Evolutionary conservation across 2,113 vertebrate genomes (phyloP).

Genomic region (Collichthys lucidus): DNA sequence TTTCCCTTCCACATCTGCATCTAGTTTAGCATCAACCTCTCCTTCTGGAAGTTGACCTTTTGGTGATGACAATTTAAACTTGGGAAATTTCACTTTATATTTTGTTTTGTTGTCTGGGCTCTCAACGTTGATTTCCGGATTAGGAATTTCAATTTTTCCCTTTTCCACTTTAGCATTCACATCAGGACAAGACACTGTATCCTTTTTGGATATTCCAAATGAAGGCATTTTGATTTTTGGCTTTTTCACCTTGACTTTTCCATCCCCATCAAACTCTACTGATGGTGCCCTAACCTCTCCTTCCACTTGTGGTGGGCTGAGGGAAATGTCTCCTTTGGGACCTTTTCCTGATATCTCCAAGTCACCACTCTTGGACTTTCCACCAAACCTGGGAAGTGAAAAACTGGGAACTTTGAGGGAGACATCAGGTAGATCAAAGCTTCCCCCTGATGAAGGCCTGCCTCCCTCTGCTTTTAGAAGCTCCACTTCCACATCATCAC

Average conservation of each 20-base stretch:
- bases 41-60: conserved; percentile 69
- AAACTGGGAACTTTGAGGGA: conserved; percentile 84
- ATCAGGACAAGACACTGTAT: conserved; percentile 64
- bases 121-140: conserved; percentile 65
- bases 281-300: conserved; percentile 69
- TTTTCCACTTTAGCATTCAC: conserved; percentile 74
- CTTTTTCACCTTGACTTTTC: conserved; percentile 81
- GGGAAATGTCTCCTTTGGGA: conserved; percentile 61
- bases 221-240: conserved; percentile 86
- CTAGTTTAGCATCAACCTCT: conserved; percentile 57
- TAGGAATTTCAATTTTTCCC: conserved; percentile 52
- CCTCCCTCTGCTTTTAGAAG: conserved; percentile 78
- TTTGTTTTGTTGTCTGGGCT: conserved; percentile 66
- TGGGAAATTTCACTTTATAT: conserved; percentile 80
- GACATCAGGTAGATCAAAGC: conserved; percentile 82
- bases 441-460: conserved; percentile 78
- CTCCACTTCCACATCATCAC: conserved; percentile 78
- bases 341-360: conserved; percentile 62
- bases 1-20: conserved; percentile 59
- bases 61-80: conserved; percentile 76
- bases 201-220: conserved; percentile 83
- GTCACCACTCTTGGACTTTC: conserved; percentile 75
- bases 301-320: conserved; percentile 60
- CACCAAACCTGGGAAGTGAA: conserved; percentile 84
- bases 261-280: conserved; percentile 74